Conservation (phyloP, 92 coral and sea anemone species). For the Palythoa grandiflora region DNA sequence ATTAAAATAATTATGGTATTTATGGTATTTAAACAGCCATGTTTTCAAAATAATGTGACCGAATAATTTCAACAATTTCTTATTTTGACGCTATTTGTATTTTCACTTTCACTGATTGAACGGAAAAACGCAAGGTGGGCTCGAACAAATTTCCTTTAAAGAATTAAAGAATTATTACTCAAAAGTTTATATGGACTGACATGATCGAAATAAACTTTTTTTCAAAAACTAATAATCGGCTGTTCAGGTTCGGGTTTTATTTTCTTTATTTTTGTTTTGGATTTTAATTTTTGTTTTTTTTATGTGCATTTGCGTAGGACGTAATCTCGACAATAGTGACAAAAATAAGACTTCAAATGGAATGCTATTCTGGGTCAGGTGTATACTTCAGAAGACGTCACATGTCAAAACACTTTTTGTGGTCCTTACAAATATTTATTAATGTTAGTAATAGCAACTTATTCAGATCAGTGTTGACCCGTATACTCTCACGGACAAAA, state of each 20-base stretch:
- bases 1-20: neutral
- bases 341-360: neutral
- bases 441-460: neutral
- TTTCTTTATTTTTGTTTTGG: no score
- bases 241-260: no score
- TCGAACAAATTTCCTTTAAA: no score
- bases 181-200: no score
- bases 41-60: neutral
- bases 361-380: neutral
- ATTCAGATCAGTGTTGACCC: neutral
- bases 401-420: neutral
- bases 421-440: neutral
- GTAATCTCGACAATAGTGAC: neutral
- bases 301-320: neutral
- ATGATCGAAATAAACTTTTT: no score
- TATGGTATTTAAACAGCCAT: neutral
- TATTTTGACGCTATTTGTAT: neutral
- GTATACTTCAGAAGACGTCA: neutral
- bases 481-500: neutral
- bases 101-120: neutral
- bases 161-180: no score
- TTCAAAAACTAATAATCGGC: no score
- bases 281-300: no score
- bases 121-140: neutral
- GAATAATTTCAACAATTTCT: neutral